Evolutionary conservation across 92 coral and sea anemone genomes (phyloP).

Genomic region (Zoanthus sansibaricus): DNA sequence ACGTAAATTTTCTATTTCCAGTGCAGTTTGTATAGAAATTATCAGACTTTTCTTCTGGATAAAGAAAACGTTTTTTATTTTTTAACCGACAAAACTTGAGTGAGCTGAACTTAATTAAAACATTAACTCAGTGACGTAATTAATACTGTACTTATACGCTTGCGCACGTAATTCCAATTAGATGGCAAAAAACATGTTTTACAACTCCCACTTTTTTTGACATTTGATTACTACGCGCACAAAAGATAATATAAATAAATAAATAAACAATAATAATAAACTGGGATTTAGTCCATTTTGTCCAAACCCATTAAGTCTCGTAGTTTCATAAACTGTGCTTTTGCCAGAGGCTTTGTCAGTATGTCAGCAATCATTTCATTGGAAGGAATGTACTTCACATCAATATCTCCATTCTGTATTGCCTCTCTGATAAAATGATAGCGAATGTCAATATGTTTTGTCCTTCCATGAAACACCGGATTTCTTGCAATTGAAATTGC

Average conservation of each 20-base stretch:
- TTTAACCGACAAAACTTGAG: too few relatives aligned
- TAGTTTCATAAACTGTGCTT: constrained; percentile 43
- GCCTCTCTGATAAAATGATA: constrained; percentile 47
- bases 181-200: too few relatives aligned
- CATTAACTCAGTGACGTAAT: too few relatives aligned
- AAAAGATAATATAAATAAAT: background rate
- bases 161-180: too few relatives aligned
- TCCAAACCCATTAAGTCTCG: constrained; percentile 19
- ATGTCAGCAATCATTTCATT: constrained; percentile 42
- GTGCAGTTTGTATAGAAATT: too few relatives aligned
- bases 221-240: background rate
- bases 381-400: constrained; percentile 36
- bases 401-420: constrained; percentile 48
- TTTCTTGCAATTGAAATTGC: constrained; percentile 28
- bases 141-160: too few relatives aligned
- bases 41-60: too few relatives aligned
- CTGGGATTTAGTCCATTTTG: constrained; percentile 16
- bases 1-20: too few relatives aligned
- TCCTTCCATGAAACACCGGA: constrained; percentile 29
- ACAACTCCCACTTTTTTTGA: constrained; percentile 1
- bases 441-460: constrained; percentile 28
- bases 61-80: too few relatives aligned
- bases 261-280: background rate
- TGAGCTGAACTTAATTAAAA: too few relatives aligned
- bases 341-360: constrained; percentile 40